Percentiles rank a stretch among this genome's conserved stretches.
phyloP scores from a whole-genome alignment of 2,113 vertebrate species.

The Entelurus aequoreus region DNA sequence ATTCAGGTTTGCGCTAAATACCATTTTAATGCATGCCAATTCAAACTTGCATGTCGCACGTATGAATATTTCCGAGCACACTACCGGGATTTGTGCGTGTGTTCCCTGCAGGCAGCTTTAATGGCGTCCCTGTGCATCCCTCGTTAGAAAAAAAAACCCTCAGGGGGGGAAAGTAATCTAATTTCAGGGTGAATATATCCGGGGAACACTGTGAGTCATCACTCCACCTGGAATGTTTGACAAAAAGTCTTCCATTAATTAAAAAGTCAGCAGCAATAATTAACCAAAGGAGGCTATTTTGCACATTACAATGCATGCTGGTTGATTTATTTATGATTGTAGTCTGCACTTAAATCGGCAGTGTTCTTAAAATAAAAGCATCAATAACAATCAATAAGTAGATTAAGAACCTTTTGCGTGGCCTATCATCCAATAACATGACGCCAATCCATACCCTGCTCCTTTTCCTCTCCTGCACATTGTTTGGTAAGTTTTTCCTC shows the following conservation, averaged over 20 bases:
- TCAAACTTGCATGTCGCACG: slow-evolving; percentile 33
- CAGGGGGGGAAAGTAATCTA: slow-evolving; percentile 32
- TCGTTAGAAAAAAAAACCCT: slow-evolving; percentile 23
- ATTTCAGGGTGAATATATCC: slow-evolving; percentile 50
- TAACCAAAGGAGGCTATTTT: slow-evolving; percentile 1
- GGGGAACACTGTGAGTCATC: slow-evolving; percentile 37
- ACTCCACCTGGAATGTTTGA: slow-evolving; percentile 15
- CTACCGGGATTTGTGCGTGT: slow-evolving; percentile 3
- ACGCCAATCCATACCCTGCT: slow-evolving; percentile 42
- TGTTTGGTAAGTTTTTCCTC: slow-evolving; percentile 60
- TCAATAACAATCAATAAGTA: neutral
- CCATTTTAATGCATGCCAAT: slow-evolving; percentile 36
- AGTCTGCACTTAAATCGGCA: slow-evolving; percentile 12
- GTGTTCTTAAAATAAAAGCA: neutral
- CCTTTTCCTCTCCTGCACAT: slow-evolving; percentile 43
- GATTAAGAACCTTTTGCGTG: slow-evolving; percentile 3
- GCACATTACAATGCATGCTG: slow-evolving; percentile 38
- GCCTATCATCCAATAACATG: slow-evolving; percentile 16
- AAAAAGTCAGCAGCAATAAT: slow-evolving; percentile 31
- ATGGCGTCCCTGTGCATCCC: slow-evolving; percentile 21
- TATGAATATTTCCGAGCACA: slow-evolving; percentile 21
- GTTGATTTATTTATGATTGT: neutral
- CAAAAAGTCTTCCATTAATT: slow-evolving; percentile 1
- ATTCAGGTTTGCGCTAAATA: slow-evolving; percentile 7
- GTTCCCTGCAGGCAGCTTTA: slow-evolving; percentile 7